phyloP scores from a whole-genome alignment of 2,888 invertebrate genomes.

The Hirudinaria manillensis region DNA sequence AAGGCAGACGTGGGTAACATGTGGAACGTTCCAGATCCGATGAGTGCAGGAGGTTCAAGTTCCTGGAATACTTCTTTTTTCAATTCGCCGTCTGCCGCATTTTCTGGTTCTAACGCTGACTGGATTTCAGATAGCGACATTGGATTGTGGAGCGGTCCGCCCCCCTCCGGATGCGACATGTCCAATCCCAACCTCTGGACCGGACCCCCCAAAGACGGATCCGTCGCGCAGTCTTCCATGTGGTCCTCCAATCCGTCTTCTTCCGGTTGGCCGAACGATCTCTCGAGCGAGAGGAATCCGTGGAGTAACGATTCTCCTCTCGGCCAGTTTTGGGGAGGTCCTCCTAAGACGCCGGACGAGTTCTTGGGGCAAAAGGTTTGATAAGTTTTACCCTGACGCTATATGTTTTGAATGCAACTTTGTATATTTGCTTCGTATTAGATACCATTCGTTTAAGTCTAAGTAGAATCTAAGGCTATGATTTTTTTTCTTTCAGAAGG shows the following conservation, averaged over 20 bases:
- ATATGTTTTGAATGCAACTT: background rate
- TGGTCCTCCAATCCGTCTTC: background rate
- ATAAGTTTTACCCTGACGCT: background rate
- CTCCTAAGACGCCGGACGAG: constrained; percentile 1
- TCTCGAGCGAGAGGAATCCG: background rate
- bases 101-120: constrained; percentile 5
- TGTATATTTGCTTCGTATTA: background rate
- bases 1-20: background rate
- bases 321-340: background rate
- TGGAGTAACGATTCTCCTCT: background rate
- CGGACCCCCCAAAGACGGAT: constrained; percentile 26
- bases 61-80: constrained; percentile 3
- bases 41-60: constrained; percentile 5
- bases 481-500: background rate
- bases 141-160: constrained; percentile 31
- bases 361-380: background rate
- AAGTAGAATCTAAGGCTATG: background rate
- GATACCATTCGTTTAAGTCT: background rate
- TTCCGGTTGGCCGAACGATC: constrained; percentile 1
- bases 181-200: constrained; percentile 24
- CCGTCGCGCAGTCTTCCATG: background rate
- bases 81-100: background rate
- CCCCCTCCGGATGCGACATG: constrained; percentile 21
- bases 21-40: constrained; percentile 8
- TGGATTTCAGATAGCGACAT: constrained; percentile 30